Conservation (phyloP, 1,140 invertebrate genomes). For the Rhynchophorus ferrugineus region DNA sequence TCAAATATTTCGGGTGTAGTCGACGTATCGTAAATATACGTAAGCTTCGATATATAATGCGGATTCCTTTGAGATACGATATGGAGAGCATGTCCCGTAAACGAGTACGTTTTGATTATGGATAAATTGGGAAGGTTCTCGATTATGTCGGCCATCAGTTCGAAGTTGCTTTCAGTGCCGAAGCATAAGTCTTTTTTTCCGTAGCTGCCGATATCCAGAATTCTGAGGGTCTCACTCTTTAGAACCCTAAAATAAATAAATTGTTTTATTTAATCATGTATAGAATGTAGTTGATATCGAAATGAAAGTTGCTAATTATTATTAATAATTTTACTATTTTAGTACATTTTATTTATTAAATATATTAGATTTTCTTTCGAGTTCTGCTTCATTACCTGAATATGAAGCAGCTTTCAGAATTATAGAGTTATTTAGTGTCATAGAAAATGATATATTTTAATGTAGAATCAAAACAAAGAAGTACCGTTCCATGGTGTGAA, state of each 20-base stretch:
- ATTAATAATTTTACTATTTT: no score
- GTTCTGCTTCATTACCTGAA: no score
- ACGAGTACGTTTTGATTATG: slow-evolving; percentile 55
- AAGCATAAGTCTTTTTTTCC: slow-evolving; percentile 58
- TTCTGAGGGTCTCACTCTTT: slow-evolving; percentile 46
- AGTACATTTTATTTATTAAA: no score
- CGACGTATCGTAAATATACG: slow-evolving; percentile 53
- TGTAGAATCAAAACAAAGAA: no score
- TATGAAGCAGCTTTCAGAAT: no score
- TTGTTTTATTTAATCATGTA: no score
- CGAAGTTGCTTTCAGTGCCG: slow-evolving; percentile 38
- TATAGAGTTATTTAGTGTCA: no score
- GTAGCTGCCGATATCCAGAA: slow-evolving; percentile 56
- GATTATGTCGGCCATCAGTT: slow-evolving; percentile 48
- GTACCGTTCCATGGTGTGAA: no score
- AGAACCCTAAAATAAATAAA: slow-evolving; percentile 26
- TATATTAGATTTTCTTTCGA: no score
- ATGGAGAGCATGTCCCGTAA: slow-evolving; percentile 51
- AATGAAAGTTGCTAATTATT: no score
- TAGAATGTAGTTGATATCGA: no score
- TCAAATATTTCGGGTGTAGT: slow-evolving; percentile 49
- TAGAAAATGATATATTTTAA: no score
- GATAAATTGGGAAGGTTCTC: slow-evolving; percentile 52
- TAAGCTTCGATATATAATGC: slow-evolving; percentile 42
- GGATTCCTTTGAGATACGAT: slow-evolving; percentile 35